Evolutionary conservation across 2,113 vertebrate species (phyloP).

Genomic region (Leptobrachium ailaonicum): DNA sequence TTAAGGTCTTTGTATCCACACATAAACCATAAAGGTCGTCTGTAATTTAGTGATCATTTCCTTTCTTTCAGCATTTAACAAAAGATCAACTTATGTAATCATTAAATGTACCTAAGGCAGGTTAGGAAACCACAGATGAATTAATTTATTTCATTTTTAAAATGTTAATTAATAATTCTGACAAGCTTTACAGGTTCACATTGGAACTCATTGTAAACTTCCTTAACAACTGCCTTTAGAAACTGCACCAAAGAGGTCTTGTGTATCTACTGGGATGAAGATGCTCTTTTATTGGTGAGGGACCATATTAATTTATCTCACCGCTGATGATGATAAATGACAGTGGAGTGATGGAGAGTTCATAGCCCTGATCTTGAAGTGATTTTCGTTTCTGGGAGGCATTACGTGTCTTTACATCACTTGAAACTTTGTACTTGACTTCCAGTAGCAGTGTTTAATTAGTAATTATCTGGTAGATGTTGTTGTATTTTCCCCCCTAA

Average conservation of each 20-base stretch:
- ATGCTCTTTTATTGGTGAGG: neutral
- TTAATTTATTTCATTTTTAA: neutral
- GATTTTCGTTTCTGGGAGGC: neutral
- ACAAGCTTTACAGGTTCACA: neutral
- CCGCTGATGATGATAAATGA: constrained; percentile 8
- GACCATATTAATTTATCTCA: neutral
- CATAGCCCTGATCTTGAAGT: neutral
- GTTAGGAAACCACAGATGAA: neutral
- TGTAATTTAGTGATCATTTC: too few species aligned
- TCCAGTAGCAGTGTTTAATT: neutral
- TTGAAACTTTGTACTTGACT: neutral
- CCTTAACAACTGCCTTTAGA: neutral
- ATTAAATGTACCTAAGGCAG: too few species aligned
- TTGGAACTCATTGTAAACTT: neutral
- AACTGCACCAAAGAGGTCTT: neutral
- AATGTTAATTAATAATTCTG: neutral
- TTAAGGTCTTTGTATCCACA: too few species aligned
- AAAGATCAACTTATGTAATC: too few species aligned
- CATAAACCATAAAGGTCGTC: too few species aligned
- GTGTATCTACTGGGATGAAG: neutral
- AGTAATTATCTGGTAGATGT: neutral
- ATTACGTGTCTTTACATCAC: neutral
- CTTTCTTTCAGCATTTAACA: too few species aligned
- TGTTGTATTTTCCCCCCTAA: neutral
- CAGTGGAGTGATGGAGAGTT: neutral